These are phyloP conservation scores for Pristis pectinata DNA, from an alignment of 2,797 vertebrate species.

Conservation along the genomic window DNA sequence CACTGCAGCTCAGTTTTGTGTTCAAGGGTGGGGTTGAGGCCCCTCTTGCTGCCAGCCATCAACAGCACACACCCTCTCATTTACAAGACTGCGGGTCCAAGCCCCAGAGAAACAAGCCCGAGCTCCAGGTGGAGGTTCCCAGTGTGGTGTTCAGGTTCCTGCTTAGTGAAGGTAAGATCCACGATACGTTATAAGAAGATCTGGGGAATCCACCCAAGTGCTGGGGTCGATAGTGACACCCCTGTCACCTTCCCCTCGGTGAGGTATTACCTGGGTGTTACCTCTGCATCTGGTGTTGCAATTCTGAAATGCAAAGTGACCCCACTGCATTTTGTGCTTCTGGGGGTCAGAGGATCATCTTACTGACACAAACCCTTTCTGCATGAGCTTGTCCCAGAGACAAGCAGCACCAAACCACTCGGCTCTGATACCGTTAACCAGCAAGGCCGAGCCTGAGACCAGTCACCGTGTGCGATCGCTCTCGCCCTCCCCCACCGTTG, in stretches of 20 bases:
- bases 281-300: neutral
- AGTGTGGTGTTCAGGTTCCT: neutral
- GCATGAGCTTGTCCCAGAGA: neutral
- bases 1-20: neutral
- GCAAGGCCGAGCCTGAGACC: neutral
- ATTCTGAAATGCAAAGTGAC: neutral
- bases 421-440: neutral
- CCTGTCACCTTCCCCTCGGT: neutral
- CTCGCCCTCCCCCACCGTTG: neutral
- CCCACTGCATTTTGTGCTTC: no score
- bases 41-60: neutral
- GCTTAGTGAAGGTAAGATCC: neutral
- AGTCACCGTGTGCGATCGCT: neutral
- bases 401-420: neutral
- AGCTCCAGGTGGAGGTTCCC: neutral
- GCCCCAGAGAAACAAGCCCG: neutral
- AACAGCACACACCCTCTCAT: neutral
- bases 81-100: neutral
- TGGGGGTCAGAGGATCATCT: neutral
- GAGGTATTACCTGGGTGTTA: neutral
- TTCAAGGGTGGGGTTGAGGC: neutral
- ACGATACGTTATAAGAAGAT: neutral
- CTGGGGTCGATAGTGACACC: neutral
- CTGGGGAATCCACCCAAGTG: neutral
- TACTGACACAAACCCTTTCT: neutral